These are phyloP conservation scores for Plectrocnemia conspersa DNA, from an alignment of 1,140 invertebrate species.

Conservation along the genomic window DNA sequence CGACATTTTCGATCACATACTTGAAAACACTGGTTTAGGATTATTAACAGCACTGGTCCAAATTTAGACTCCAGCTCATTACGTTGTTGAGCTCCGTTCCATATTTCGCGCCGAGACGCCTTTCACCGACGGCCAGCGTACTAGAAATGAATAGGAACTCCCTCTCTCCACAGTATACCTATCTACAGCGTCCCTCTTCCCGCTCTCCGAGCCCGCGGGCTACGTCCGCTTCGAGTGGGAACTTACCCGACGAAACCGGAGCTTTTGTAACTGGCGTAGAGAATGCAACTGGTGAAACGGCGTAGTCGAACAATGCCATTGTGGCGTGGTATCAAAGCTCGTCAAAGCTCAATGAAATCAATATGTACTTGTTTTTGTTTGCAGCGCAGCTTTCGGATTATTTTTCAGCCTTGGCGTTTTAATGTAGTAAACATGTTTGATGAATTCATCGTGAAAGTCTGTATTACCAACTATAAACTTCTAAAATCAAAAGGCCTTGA, in stretches of 20 bases:
- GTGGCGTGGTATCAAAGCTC: not conserved
- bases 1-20: too few relatives aligned
- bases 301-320: not conserved
- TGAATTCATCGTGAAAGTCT: constrained; percentile 12
- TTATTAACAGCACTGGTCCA: constrained; percentile 2
- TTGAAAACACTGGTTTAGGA: too few relatives aligned
- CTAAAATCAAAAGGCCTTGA: too few relatives aligned
- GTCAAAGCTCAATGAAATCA: constrained; percentile 1
- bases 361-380: not conserved
- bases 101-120: not conserved
- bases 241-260: not conserved
- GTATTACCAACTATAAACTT: too few relatives aligned
- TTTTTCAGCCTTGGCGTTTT: too few relatives aligned
- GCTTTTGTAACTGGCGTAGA: not conserved
- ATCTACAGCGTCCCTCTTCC: too few relatives aligned
- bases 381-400: too few relatives aligned
- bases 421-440: too few relatives aligned
- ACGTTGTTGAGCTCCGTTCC: constrained; percentile 1
- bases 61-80: constrained; percentile 12
- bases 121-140: not conserved
- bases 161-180: too few relatives aligned
- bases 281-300: not conserved
- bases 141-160: not conserved
- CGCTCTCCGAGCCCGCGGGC: not conserved
- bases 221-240: not conserved